phyloP scores from a whole-genome alignment of 2,113 vertebrate species.

The Phylloscopus trochiloides region DNA sequence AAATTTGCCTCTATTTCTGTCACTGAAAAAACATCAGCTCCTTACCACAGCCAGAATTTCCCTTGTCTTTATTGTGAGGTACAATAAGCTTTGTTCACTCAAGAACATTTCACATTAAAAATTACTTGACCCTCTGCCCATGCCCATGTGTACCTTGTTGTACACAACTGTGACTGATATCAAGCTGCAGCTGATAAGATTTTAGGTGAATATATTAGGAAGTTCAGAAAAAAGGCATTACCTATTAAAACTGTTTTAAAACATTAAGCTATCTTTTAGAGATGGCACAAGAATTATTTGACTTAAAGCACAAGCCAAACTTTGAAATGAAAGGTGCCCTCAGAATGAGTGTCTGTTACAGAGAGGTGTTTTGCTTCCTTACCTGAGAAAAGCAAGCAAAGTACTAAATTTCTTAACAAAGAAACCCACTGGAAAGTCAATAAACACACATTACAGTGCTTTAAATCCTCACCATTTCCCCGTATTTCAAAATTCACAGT shows the following conservation, averaged over 20 bases:
- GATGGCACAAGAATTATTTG: neutral
- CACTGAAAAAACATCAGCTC: neutral
- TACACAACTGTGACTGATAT: neutral
- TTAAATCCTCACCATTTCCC: neutral
- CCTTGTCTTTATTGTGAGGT: neutral
- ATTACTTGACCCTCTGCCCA: neutral
- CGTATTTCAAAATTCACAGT: neutral
- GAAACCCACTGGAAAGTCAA: neutral
- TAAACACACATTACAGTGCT: neutral
- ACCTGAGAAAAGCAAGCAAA: neutral
- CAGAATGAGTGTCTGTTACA: neutral
- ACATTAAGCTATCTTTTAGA: neutral
- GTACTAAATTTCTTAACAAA: neutral
- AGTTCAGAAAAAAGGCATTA: neutral
- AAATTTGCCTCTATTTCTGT: neutral
- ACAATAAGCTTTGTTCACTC: neutral
- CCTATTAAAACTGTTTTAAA: neutral
- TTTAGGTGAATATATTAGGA: neutral
- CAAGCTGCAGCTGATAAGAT: neutral
- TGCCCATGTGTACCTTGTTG: neutral
- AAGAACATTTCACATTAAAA: neutral
- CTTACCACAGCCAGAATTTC: neutral
- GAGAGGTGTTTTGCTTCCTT: neutral
- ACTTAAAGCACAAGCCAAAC: neutral
- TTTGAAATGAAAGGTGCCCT: neutral